Percentiles rank a stretch among this genome's conserved stretches.
Evolutionary conservation across 2,888 invertebrate genomes (phyloP).

Genomic region (Sylvicola cinctus): DNA sequence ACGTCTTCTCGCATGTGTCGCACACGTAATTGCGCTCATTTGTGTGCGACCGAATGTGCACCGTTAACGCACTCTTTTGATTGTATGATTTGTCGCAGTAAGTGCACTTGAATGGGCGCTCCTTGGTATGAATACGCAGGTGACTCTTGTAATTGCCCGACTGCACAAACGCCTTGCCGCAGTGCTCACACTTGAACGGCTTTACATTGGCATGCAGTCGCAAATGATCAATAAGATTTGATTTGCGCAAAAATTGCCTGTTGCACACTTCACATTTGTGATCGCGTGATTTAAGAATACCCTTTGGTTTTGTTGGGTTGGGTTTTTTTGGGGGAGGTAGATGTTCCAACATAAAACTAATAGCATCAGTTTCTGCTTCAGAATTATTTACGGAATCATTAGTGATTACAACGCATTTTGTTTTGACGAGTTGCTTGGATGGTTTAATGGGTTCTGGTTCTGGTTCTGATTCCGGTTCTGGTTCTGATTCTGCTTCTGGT

Average conservation of each 20-base stretch:
- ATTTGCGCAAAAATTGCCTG: slow-evolving; percentile 10
- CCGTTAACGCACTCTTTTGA: slow-evolving; percentile 10
- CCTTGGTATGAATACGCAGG: slow-evolving; percentile 11
- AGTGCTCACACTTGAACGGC: slow-evolving; percentile 11
- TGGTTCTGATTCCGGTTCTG: too few relatives aligned
- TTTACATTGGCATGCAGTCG: slow-evolving; percentile 12
- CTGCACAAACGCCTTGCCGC: slow-evolving; percentile 13
- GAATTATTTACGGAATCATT: background rate
- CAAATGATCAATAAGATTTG: slow-evolving; percentile 12
- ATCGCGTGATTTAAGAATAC: background rate
- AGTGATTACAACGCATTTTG: too few relatives aligned
- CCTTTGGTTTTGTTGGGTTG: background rate
- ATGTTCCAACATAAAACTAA: background rate
- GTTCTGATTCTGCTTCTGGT: too few relatives aligned
- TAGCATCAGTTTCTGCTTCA: background rate
- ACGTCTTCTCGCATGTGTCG: background rate
- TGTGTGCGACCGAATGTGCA: background rate
- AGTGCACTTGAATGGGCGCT: slow-evolving; percentile 11
- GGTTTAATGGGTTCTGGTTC: too few relatives aligned
- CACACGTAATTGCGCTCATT: background rate
- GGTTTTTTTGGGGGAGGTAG: background rate
- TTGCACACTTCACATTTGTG: slow-evolving; percentile 11
- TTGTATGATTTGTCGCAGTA: slow-evolving; percentile 10
- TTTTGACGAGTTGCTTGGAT: too few relatives aligned
- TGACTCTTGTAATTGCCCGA: slow-evolving; percentile 12